Percentiles rank a stretch among this genome's conserved stretches.
These are phyloP conservation scores for Ceratoteleas bidentatus DNA, from an alignment of 1,140 invertebrate genomes.

Conservation along the genomic window DNA sequence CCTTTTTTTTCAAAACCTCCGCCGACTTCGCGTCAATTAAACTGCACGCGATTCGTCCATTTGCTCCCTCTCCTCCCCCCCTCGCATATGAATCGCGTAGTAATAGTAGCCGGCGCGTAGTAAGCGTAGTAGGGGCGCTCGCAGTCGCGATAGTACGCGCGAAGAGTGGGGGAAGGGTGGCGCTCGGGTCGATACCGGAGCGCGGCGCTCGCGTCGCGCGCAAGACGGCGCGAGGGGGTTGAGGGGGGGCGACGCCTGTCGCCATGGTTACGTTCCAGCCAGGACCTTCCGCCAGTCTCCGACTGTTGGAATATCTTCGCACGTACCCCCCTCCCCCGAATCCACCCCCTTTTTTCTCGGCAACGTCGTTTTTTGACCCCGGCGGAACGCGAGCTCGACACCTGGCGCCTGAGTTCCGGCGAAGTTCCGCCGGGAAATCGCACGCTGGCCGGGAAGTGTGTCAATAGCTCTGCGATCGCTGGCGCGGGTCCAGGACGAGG, in stretches of 20 bases:
- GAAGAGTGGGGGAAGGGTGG: conserved; percentile 35
- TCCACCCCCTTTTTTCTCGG: no score
- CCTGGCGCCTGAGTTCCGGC: no score
- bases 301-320: no score
- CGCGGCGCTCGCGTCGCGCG: conserved; percentile 50
- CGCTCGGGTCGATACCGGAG: conserved; percentile 56
- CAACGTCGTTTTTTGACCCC: no score
- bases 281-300: conserved; percentile 58
- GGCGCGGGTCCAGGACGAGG: no score
- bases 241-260: conserved; percentile 67
- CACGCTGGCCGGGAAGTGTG: no score
- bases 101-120: conserved; percentile 56
- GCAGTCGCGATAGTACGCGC: conserved; percentile 21
- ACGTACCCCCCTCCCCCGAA: no score
- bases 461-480: conserved; percentile 6
- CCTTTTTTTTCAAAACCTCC: conserved; percentile 6
- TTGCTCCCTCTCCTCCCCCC: conserved; percentile 8
- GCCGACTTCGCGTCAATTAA: conserved; percentile 48
- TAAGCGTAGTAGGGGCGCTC: conserved; percentile 51
- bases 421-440: no score
- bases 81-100: conserved; percentile 52
- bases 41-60: conserved; percentile 44
- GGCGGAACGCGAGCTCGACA: conserved; percentile 8
- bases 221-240: conserved; percentile 20
- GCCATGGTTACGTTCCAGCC: conserved; percentile 69